Percentiles rank a stretch among this genome's conserved stretches.
phyloP scores from a whole-genome alignment of 2,113 vertebrate species.

The Boulengeromyrus knoepffleri region DNA sequence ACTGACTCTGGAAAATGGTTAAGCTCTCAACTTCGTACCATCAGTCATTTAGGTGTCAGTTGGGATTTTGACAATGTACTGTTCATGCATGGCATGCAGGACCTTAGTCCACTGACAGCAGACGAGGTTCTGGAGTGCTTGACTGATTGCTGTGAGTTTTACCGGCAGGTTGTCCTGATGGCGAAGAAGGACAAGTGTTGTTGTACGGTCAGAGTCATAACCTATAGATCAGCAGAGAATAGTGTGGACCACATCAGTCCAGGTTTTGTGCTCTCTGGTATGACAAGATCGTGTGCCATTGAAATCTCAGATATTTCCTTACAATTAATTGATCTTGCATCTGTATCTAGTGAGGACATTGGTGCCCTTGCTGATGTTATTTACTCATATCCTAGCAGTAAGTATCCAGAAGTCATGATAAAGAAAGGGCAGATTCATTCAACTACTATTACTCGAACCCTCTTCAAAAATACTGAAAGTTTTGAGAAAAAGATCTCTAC shows the following conservation, averaged over 20 bases:
- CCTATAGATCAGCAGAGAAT: conserved; percentile 63
- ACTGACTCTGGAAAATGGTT: conserved; percentile 39
- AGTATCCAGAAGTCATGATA: conserved; percentile 67
- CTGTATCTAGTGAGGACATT: conserved; percentile 61
- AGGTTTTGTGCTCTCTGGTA: conserved; percentile 69
- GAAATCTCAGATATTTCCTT: conserved; percentile 66
- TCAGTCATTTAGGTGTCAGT: conserved; percentile 35
- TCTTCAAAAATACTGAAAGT: conserved; percentile 27
- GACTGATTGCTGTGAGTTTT: conserved; percentile 66
- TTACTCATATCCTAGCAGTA: conserved; percentile 39
- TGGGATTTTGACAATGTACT: conserved; percentile 54
- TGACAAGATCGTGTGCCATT: conserved; percentile 66
- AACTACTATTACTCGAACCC: conserved; percentile 53
- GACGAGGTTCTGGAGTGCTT: conserved; percentile 49
- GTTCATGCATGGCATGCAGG: conserved; percentile 70
- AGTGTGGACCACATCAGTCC: conserved; percentile 64
- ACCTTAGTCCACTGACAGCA: conserved; percentile 54
- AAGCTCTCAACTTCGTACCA: conserved; percentile 22
- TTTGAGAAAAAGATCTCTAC: conserved; percentile 4
- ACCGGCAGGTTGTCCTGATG: conserved; percentile 62
- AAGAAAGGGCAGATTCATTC: conserved; percentile 56
- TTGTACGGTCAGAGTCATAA: conserved; percentile 59
- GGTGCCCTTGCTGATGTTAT: conserved; percentile 59
- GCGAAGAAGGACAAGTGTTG: conserved; percentile 44
- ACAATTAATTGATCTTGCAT: conserved; percentile 72